Percentiles rank a stretch among this genome's conserved stretches.
These are phyloP conservation scores for Lasioglossum leucozonium DNA, from an alignment of 2,888 invertebrate genomes.

Conservation along the genomic window DNA sequence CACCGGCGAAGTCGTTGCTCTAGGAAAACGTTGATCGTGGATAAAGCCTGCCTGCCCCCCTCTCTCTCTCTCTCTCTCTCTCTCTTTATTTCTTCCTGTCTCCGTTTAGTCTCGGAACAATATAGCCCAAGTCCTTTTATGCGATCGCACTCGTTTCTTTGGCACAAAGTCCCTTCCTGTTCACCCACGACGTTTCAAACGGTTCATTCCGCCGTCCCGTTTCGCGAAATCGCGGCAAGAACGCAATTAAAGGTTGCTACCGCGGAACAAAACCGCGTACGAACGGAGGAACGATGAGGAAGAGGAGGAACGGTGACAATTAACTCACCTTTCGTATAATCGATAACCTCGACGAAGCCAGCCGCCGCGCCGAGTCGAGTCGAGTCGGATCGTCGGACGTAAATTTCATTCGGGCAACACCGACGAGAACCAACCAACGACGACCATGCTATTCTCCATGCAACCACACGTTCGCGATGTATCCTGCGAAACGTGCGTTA, in stretches of 20 bases:
- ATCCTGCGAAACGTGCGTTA: slow-evolving; percentile 67
- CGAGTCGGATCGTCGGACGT: slow-evolving; percentile 57
- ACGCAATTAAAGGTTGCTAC: slow-evolving; percentile 62
- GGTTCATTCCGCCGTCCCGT: slow-evolving; percentile 48
- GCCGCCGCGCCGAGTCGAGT: slow-evolving; percentile 13
- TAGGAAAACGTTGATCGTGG: slow-evolving; percentile 59
- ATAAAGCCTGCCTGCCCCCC: slow-evolving; percentile 41
- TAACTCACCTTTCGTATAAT: slow-evolving; percentile 65
- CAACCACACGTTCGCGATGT: slow-evolving; percentile 31
- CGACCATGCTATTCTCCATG: slow-evolving; percentile 8
- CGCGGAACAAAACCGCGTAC: slow-evolving; percentile 42
- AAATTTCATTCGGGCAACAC: slow-evolving; percentile 61
- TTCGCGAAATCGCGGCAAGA: slow-evolving; percentile 45
- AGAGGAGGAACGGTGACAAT: slow-evolving; percentile 54
- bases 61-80: too few relatives aligned
- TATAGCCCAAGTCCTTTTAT: slow-evolving; percentile 59
- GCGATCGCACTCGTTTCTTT: slow-evolving; percentile 49
- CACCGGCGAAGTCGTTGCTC: slow-evolving; percentile 29
- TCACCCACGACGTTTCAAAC: slow-evolving; percentile 56
- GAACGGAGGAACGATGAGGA: slow-evolving; percentile 4
- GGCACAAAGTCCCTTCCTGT: slow-evolving; percentile 43
- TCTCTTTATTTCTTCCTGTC: neutral
- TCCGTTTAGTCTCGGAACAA: slow-evolving; percentile 27
- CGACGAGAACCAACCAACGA: slow-evolving; percentile 46
- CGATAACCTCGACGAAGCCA: slow-evolving; percentile 62